phyloP scores from a whole-genome alignment of 2,888 invertebrate species.

The Morinoia aosen region DNA sequence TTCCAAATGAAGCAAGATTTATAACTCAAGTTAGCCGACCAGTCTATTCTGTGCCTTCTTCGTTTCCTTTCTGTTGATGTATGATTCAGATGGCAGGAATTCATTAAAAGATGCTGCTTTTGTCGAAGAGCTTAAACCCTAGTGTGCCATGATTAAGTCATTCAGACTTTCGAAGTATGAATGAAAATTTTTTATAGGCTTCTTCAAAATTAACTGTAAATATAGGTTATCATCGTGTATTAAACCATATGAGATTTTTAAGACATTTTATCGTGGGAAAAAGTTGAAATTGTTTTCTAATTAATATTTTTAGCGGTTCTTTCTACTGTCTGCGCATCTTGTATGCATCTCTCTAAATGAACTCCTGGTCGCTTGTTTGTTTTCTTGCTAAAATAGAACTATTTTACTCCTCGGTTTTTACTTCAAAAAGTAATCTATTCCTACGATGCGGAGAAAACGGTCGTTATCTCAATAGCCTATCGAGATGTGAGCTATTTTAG shows the following conservation, averaged over 20 bases:
- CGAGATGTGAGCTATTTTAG: background rate
- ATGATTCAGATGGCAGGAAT: too few species aligned
- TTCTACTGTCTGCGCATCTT: background rate
- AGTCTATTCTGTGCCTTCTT: too few species aligned
- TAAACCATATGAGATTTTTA: background rate
- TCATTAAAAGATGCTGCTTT: too few species aligned
- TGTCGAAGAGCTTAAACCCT: too few species aligned
- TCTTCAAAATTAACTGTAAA: background rate
- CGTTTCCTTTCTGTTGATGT: too few species aligned
- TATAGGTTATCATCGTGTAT: background rate
- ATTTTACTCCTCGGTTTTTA: background rate
- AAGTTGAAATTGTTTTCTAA: background rate
- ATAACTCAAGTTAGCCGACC: too few species aligned
- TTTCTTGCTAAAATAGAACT: background rate
- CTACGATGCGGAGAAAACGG: background rate
- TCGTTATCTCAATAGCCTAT: background rate
- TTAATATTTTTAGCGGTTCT: too few species aligned
- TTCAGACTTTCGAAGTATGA: background rate
- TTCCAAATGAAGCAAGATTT: too few species aligned
- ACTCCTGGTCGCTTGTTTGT: background rate
- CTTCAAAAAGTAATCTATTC: background rate
- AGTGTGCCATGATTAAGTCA: background rate
- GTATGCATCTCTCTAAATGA: background rate
- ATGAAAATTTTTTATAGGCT: background rate
- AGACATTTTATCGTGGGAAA: background rate